These are phyloP conservation scores for Oxystoma pomonae DNA, from an alignment of 2,888 invertebrate genomes.

Conservation along the genomic window DNA sequence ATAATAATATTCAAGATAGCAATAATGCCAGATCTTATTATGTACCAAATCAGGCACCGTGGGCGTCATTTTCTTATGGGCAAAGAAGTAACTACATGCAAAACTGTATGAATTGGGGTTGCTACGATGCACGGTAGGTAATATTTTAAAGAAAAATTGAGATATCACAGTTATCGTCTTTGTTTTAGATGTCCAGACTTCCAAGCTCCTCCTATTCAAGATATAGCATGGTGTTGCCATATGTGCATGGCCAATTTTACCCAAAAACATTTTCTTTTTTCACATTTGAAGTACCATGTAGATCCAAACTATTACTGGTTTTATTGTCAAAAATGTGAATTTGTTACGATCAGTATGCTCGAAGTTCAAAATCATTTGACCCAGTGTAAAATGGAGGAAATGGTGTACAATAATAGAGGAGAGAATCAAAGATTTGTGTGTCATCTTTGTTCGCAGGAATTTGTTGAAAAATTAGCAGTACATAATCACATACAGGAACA, in stretches of 20 bases:
- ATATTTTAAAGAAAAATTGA: too few species aligned
- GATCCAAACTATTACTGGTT: neutral
- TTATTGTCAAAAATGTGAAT: neutral
- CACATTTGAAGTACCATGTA: neutral
- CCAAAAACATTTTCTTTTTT: neutral
- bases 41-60: too few species aligned
- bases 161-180: too few species aligned
- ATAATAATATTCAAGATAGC: too few species aligned
- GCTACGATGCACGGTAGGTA: too few species aligned
- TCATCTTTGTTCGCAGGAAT: neutral
- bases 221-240: neutral
- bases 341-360: neutral
- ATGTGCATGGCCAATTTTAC: neutral
- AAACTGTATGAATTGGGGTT: too few species aligned
- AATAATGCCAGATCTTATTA: too few species aligned
- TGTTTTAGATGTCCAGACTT: neutral
- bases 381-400: neutral
- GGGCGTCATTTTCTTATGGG: too few species aligned
- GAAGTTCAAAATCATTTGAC: neutral
- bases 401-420: neutral
- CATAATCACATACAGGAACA: neutral
- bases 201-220: neutral
- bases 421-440: neutral
- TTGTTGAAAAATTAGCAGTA: neutral
- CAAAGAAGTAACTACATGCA: too few species aligned